Conservation (phyloP, 2,888 invertebrate species). For the Aleiodes leptofemur region DNA sequence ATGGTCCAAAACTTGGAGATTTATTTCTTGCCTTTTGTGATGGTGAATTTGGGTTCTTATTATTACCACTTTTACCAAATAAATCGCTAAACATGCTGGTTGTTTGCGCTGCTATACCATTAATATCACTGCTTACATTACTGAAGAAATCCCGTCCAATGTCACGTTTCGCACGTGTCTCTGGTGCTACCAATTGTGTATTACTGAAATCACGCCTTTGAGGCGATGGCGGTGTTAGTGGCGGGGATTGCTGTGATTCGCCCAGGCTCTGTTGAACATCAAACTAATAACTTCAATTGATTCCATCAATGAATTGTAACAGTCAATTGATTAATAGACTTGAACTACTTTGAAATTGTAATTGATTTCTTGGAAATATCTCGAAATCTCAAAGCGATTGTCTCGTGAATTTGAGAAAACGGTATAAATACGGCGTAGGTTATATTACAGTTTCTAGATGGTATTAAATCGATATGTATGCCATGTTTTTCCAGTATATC, state of each 20-base stretch:
- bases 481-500: too few relatives aligned
- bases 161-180: slow-evolving; percentile 66
- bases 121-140: slow-evolving; percentile 93
- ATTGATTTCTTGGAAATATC: too few relatives aligned
- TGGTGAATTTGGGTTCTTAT: slow-evolving; percentile 69
- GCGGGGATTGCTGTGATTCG: slow-evolving; percentile 74
- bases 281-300: slow-evolving; percentile 21
- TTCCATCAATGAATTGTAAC: too few relatives aligned
- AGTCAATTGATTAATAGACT: too few relatives aligned
- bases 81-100: slow-evolving; percentile 96
- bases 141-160: slow-evolving; percentile 91
- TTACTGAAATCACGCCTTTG: slow-evolving; percentile 74
- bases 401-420: too few relatives aligned
- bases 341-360: too few relatives aligned
- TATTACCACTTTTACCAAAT: slow-evolving; percentile 79
- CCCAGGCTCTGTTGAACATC: slow-evolving; percentile 73
- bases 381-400: too few relatives aligned
- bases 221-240: slow-evolving; percentile 65
- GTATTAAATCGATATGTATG: too few relatives aligned
- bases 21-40: slow-evolving; percentile 75
- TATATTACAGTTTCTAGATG: too few relatives aligned
- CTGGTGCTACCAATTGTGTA: slow-evolving; percentile 81
- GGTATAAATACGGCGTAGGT: too few relatives aligned
- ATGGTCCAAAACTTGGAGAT: slow-evolving; percentile 81
- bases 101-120: slow-evolving; percentile 94